Evolutionary conservation across 2,113 vertebrate species (phyloP), one percentile per base, ranked within the genome.

Genomic region (Perccottus glenii): DNA sequence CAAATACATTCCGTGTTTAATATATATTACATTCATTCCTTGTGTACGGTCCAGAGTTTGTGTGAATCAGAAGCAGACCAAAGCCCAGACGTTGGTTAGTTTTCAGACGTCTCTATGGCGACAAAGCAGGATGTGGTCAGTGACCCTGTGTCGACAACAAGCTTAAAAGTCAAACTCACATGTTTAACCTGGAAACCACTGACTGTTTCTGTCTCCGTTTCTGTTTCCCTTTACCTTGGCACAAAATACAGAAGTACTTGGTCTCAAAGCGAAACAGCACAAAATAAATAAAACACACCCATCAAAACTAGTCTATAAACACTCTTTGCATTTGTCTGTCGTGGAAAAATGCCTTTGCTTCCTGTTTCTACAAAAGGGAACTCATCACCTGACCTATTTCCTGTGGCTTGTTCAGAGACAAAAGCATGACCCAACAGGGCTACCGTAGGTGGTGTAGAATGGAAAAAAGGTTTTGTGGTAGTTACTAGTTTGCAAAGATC

Each of bases 81-180:
- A 47, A 44, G 58, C 62, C 47, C 69, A 74, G 52, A 77, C 55
- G 15, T 19, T 42, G 60, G 55, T 60, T 53, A 69, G 62, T 64
- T 85, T 79, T 67, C 35, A 60, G 60, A 77, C 78, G 89, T 90
- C 89, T 89, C 86, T 77, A 83, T 81, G 78, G 90, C 79, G 87
- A 91, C 70, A 75, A 80, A 89, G 75, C 75, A 91, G 91, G 87
- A 91, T 90, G 89, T 91, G 90, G 85, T 90, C 66, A 76, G 8
- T 82, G 59, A 84, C 68, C 72, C 61, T 73, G 57, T 83, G 82
- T 80, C 87, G 89, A 89, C 19, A 76, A 73, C 67, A 76, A 85
- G 67, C 81, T 27, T 27, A 75, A 1, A 14, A 47, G 44, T 57
- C 71, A 68, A 48, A 77, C 72, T 11, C 38, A 47, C 50, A 14